phyloP scores from a whole-genome alignment of 2,113 vertebrate species.

The Zingel zingel region DNA sequence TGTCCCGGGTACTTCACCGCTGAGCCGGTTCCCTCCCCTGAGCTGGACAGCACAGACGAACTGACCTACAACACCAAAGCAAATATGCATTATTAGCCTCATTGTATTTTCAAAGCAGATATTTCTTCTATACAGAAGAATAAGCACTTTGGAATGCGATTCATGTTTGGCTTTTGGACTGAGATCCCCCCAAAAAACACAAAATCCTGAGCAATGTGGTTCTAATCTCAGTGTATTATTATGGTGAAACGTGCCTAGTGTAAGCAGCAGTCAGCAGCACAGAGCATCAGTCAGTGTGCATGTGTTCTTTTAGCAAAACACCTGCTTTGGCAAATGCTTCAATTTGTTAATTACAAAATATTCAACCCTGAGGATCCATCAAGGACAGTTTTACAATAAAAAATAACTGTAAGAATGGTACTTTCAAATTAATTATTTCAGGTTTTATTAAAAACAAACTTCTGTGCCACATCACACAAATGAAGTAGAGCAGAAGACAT shows the following conservation, averaged over 20 bases:
- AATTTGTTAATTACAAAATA: constrained; percentile 7
- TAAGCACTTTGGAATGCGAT: neutral
- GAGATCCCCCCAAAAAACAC: neutral
- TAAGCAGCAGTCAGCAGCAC: constrained; percentile 19
- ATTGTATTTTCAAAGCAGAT: neutral
- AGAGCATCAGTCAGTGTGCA: constrained; percentile 12
- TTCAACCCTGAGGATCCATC: neutral
- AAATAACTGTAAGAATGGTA: neutral
- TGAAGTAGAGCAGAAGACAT: neutral
- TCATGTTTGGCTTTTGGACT: neutral
- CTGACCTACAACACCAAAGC: constrained; percentile 83
- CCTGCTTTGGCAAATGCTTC: constrained; percentile 3
- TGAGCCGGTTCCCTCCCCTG: constrained; percentile 88
- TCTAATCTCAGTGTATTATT: constrained; percentile 28
- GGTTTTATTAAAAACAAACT: neutral
- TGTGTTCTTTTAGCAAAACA: constrained; percentile 12
- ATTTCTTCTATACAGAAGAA: neutral
- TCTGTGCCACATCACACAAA: neutral
- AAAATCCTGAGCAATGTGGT: constrained; percentile 16
- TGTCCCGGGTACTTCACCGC: constrained; percentile 93
- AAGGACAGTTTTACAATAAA: neutral
- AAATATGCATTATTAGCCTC: neutral
- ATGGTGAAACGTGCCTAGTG: constrained; percentile 18
- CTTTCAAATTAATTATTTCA: neutral
- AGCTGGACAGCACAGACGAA: constrained; percentile 88